phyloP scores from a whole-genome alignment of 1,140 invertebrate genomes.

The Spodoptera frugiperda region DNA sequence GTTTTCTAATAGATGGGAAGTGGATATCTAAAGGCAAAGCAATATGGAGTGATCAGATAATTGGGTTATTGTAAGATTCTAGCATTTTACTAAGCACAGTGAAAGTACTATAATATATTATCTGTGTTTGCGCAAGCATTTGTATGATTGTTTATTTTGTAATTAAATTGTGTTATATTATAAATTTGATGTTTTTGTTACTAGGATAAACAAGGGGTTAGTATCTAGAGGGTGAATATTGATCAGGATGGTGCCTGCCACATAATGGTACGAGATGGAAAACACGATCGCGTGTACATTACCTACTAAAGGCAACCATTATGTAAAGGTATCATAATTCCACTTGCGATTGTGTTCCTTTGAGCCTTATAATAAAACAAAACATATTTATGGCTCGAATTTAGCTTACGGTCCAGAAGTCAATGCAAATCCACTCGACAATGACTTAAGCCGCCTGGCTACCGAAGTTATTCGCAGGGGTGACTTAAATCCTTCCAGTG shows the following conservation, averaged over 20 bases:
- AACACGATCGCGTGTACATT: slow-evolving; percentile 22
- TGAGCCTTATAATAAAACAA: background rate
- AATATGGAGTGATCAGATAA: slow-evolving; percentile 31
- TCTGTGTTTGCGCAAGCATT: slow-evolving; percentile 40
- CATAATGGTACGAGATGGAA: background rate
- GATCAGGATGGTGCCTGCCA: slow-evolving; percentile 33
- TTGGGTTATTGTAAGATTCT: slow-evolving; percentile 29
- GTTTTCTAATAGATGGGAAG: slow-evolving; percentile 22
- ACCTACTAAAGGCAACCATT: slow-evolving; percentile 4
- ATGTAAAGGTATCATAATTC: background rate
- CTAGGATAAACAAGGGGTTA: background rate
- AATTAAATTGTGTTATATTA: slow-evolving; percentile 54
- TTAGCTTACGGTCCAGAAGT: background rate
- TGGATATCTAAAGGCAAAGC: slow-evolving; percentile 28
- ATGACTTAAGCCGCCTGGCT: too few relatives aligned
- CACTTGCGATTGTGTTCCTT: slow-evolving; percentile 3
- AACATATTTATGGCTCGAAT: background rate
- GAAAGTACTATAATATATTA: slow-evolving; percentile 1
- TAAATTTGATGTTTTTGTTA: slow-evolving; percentile 28
- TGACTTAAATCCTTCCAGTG: too few relatives aligned
- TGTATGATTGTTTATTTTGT: slow-evolving; percentile 53
- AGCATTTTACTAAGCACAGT: slow-evolving; percentile 23
- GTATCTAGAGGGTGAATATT: slow-evolving; percentile 32
- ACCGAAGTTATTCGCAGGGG: too few relatives aligned
- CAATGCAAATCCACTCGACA: background rate